Percentiles rank a stretch among this genome's conserved stretches.
phyloP scores from a whole-genome alignment of 2,113 vertebrate genomes.

The Nestor notabilis region DNA sequence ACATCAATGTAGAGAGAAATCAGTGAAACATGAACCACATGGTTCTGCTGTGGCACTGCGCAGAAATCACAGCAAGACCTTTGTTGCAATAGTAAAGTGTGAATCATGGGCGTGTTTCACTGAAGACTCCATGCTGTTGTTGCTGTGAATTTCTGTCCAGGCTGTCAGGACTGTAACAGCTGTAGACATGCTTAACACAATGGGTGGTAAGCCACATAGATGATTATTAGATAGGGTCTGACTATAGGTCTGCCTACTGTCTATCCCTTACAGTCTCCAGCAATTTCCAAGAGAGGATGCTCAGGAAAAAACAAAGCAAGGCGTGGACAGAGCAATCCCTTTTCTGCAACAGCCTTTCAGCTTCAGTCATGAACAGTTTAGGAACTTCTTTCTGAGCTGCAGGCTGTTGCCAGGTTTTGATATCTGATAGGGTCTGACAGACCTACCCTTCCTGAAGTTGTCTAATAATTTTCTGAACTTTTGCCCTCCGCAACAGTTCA shows the following conservation, averaged over 20 bases:
- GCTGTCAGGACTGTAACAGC: background rate
- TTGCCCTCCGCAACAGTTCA: background rate
- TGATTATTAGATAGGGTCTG: background rate
- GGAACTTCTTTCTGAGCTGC: background rate
- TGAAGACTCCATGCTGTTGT: background rate
- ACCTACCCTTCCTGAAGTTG: background rate
- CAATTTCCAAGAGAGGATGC: background rate
- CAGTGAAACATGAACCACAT: background rate
- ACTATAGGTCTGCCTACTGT: background rate
- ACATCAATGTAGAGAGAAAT: background rate
- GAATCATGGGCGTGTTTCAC: background rate
- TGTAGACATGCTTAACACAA: accelerated
- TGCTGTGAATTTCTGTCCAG: background rate
- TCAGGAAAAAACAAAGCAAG: background rate
- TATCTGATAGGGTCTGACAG: background rate
- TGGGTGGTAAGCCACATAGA: background rate
- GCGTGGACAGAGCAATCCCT: background rate
- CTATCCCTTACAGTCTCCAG: background rate
- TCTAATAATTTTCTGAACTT: constrained; percentile 27
- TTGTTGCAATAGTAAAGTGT: background rate
- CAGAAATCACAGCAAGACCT: background rate
- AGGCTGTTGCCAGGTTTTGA: background rate
- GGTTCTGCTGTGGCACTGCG: background rate
- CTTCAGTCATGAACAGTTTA: background rate
- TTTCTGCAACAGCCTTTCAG: background rate